Evolutionary conservation across 2,113 vertebrate species (phyloP), one percentile per base, ranked within the genome.

Genomic region (Ancistrus triradiatus): DNA sequence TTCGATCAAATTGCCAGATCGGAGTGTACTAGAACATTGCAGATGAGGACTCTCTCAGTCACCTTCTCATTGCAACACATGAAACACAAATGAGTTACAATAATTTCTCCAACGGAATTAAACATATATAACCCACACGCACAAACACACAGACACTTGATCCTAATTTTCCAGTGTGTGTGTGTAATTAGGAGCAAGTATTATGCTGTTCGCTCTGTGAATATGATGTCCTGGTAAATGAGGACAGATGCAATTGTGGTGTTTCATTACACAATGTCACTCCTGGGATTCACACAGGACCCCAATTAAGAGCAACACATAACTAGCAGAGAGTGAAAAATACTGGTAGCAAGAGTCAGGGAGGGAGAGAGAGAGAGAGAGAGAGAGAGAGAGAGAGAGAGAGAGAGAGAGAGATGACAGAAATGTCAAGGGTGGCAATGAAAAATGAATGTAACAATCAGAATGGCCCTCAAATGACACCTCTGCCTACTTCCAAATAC

Each of bases 221-320:
- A 77, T 74, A 75, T 73, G 79, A 78, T 66, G 65, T 81, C 74
- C 76, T 75, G 73, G 72, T 74, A 80, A 79, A 74, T 64, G 63
- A 81, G 78, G 78, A 83, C 74, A 68, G 72, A 77, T 71, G 78
- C 78, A 82, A 74, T 78, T 72, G 74, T 80, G 74, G 51, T 69
- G 76, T 55, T 64, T 61, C 24, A 69, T 73, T 75, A 74, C 74
- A 72, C 57, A 71, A 15, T 18, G 31, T 7, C 42, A 40, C 59
- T 40, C 75, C 33, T 62, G 55, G 55, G 55, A 43, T 38, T 42
- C n/a, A 19, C 67, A 69, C 60, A 66, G 73, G 59, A 75, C 64
- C 52, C 82, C 84, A 82, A 83, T 83, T 84, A 84, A 84, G 80
- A 80, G 75, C 65, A 66, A 57, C 65, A 64, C 51, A 78, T 81